These are phyloP conservation scores for Drosophila atroscutellata DNA, from an alignment of 2,888 invertebrate species.

Conservation along the genomic window DNA sequence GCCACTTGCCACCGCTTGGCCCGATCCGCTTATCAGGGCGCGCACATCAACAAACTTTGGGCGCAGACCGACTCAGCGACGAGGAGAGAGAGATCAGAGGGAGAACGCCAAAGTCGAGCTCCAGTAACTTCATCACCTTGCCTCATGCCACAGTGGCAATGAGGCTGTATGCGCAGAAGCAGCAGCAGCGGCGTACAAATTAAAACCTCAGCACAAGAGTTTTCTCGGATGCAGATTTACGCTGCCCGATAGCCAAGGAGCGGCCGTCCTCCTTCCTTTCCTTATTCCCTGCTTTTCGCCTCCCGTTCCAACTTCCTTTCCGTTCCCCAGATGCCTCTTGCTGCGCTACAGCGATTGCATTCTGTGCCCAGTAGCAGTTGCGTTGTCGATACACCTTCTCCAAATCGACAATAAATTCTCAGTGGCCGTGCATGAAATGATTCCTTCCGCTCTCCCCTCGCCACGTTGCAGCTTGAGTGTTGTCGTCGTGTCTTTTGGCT, in stretches of 20 bases:
- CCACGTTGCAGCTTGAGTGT: conserved; percentile 12
- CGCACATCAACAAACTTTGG: conserved; percentile 68
- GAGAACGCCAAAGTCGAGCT: conserved; percentile 29
- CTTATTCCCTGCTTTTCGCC: not conserved
- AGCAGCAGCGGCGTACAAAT: conserved; percentile 69
- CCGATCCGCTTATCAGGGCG: conserved; percentile 68
- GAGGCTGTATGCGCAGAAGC: conserved; percentile 58
- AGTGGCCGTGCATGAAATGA: conserved; percentile 71
- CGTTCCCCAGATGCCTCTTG: not conserved
- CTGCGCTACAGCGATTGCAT: conserved; percentile 35
- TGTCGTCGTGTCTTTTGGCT: conserved; percentile 66
- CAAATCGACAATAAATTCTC: conserved; percentile 85
- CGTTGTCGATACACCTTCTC: conserved; percentile 85
- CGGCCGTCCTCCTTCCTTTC: conserved; percentile 24
- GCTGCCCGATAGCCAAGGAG: conserved; percentile 63
- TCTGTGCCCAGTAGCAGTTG: conserved; percentile 85
- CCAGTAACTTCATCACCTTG: conserved; percentile 77
- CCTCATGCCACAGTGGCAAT: conserved; percentile 38
- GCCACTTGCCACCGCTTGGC: conserved; percentile 61
- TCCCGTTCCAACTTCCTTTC: not conserved
- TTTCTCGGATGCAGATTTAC: conserved; percentile 74
- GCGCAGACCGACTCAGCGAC: conserved; percentile 36
- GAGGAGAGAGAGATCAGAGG: not conserved
- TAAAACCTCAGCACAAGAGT: conserved; percentile 76
- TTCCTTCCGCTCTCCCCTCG: conserved; percentile 9